Evolutionary conservation across 2,888 invertebrate species (phyloP).

Genomic region (Catocala nupta): DNA sequence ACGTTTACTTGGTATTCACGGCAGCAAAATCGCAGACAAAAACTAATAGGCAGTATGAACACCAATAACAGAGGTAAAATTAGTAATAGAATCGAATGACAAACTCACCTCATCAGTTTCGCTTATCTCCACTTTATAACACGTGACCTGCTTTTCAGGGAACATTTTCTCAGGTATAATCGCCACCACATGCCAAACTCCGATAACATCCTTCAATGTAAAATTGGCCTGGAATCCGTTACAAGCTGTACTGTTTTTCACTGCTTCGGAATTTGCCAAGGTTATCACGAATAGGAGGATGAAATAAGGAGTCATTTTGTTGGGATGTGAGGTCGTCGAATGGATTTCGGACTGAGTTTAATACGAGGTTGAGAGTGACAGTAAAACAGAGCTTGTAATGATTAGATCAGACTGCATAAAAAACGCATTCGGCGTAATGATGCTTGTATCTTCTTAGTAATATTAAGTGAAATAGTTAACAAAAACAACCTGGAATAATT

Average conservation of each 20-base stretch:
- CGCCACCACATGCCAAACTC: slow-evolving; percentile 76
- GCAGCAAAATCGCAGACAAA: no score
- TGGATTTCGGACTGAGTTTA: slow-evolving; percentile 30
- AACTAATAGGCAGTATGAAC: no score
- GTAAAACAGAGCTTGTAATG: slow-evolving; percentile 22
- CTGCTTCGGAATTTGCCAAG: slow-evolving; percentile 50
- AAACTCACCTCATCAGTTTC: slow-evolving; percentile 75
- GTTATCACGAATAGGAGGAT: slow-evolving; percentile 45
- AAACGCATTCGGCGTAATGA: background rate
- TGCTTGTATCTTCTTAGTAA: no score
- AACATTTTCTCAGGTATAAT: slow-evolving; percentile 75
- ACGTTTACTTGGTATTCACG: no score
- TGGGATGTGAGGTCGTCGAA: slow-evolving; percentile 20
- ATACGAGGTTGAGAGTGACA: slow-evolving; percentile 11
- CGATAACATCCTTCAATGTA: slow-evolving; percentile 65
- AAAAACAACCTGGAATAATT: no score
- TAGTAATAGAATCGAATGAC: background rate
- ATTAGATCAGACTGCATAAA: slow-evolving; percentile 36
- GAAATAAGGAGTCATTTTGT: slow-evolving; percentile 54
- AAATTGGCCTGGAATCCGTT: slow-evolving; percentile 71
- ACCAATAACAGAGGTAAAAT: no score
- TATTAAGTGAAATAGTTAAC: no score
- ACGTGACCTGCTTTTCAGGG: slow-evolving; percentile 68
- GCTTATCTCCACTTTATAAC: slow-evolving; percentile 75
- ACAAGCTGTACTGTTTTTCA: slow-evolving; percentile 57